Evolutionary conservation across 1,140 invertebrate species (phyloP), one percentile per base, ranked within the genome.

Genomic region (Trinorchestia longiramus): DNA sequence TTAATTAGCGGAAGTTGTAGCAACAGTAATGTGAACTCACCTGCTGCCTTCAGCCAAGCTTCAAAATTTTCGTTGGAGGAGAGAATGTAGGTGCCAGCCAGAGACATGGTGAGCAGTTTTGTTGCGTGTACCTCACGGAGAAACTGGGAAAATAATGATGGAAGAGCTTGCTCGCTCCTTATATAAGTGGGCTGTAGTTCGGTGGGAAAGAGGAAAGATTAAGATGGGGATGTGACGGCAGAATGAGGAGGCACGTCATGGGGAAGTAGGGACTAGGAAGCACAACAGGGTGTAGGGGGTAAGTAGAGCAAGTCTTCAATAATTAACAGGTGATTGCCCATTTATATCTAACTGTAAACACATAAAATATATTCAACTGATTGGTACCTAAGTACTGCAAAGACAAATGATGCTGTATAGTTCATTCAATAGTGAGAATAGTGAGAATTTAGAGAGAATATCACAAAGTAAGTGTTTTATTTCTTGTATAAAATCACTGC

Each of bases 11-110:
- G 47, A 53, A 19, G 47, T 36, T 11, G 11, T 23, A 11, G 28
- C 28, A 6, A 1, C 62, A 77, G 1, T 36, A 3, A 3, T 3
- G 62, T 77, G 11, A 77, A 77, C 62, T 77, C 62, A 77, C 62
- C 62, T 3, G 62, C 62, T 36, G 62, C 62, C 28, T 36, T 77
- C 4, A 94, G 92, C 92, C 92, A 94, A 47, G 92, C 92, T 28
- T 94, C 92, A n/a, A 43, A 47, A 44, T 94, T 94, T 0, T 47
- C 43, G 92, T 94, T 94, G 44, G 43, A 45, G 44, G 43, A 40
- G 92, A 94, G 92, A 40, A 94, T 44, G 44, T 47, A 94, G 43
- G 43, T 94, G 43, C 92, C 92, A 15, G 43, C 44, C 43, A 94
- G 43, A 94, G 92, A 94, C 92, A 94, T 94, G 92, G 92, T 40